phyloP scores from a whole-genome alignment of 2,888 invertebrate species.

The Acleris cristana region DNA sequence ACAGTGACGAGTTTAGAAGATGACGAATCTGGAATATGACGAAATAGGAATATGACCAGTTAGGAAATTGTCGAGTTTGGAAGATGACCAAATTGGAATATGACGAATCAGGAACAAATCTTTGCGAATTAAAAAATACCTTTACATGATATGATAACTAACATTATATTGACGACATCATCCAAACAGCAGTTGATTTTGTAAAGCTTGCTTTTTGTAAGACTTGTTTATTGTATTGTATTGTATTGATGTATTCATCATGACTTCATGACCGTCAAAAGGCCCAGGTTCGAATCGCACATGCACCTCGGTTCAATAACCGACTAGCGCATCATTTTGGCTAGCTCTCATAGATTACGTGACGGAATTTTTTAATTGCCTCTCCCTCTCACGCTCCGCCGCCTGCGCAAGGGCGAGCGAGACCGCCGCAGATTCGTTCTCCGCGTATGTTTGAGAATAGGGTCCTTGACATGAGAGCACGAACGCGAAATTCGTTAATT shows the following conservation, averaged over 20 bases:
- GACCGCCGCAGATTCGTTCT: constrained; percentile 41
- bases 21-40: no score
- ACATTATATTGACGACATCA: no score
- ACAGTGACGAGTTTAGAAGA: no score
- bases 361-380: constrained; percentile 72
- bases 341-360: constrained; percentile 72
- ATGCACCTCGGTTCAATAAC: constrained; percentile 62
- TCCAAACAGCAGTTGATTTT: no score
- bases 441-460: constrained; percentile 15
- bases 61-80: no score
- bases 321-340: constrained; percentile 66
- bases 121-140: no score
- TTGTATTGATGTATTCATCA: neutral
- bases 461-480: constrained; percentile 30
- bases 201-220: no score
- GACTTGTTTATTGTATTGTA: neutral
- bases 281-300: constrained; percentile 21
- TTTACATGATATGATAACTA: no score
- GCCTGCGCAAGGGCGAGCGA: constrained; percentile 48
- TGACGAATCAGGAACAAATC: no score
- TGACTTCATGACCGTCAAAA: constrained; percentile 1
- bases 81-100: no score
- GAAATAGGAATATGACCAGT: no score
- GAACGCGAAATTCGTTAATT: constrained; percentile 7
- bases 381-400: constrained; percentile 54